These are phyloP conservation scores for Podilymbus podiceps DNA, from an alignment of 2,113 vertebrate genomes.

Conservation along the genomic window DNA sequence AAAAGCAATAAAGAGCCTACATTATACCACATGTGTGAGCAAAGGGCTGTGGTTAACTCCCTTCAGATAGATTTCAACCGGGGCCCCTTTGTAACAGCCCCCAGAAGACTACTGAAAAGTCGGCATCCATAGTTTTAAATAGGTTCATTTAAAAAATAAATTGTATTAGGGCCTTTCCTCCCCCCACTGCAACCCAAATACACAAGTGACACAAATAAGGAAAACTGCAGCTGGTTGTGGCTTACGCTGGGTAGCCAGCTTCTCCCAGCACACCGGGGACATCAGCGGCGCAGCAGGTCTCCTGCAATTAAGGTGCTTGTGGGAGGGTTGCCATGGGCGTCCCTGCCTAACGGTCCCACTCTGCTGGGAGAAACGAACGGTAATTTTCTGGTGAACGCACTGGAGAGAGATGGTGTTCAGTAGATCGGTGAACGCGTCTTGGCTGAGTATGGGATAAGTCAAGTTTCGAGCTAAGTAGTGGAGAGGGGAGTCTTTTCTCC, in stretches of 20 bases:
- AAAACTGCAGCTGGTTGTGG: neutral
- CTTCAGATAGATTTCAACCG: constrained; percentile 62
- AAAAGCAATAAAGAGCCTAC: constrained; percentile 63
- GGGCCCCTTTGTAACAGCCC: constrained; percentile 58
- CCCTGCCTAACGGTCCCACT: neutral
- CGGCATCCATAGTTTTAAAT: constrained; percentile 47
- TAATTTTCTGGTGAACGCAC: neutral
- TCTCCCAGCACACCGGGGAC: neutral
- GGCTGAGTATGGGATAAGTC: neutral
- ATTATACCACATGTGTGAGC: constrained; percentile 60
- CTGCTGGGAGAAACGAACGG: neutral
- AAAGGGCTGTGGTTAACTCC: constrained; percentile 61
- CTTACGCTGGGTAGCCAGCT: neutral
- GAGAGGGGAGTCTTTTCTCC: neutral
- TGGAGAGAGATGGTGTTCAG: neutral
- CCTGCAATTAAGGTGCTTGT: neutral
- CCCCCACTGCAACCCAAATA: neutral
- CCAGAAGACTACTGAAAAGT: constrained; percentile 63
- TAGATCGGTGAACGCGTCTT: neutral
- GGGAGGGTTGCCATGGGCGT: neutral
- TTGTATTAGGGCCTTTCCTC: constrained; percentile 32
- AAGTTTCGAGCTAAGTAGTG: neutral
- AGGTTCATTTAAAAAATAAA: constrained; percentile 61
- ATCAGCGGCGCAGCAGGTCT: neutral
- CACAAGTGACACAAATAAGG: neutral